Evolutionary conservation across 2,113 vertebrate species (phyloP).

Genomic region (Azemiops feae): DNA sequence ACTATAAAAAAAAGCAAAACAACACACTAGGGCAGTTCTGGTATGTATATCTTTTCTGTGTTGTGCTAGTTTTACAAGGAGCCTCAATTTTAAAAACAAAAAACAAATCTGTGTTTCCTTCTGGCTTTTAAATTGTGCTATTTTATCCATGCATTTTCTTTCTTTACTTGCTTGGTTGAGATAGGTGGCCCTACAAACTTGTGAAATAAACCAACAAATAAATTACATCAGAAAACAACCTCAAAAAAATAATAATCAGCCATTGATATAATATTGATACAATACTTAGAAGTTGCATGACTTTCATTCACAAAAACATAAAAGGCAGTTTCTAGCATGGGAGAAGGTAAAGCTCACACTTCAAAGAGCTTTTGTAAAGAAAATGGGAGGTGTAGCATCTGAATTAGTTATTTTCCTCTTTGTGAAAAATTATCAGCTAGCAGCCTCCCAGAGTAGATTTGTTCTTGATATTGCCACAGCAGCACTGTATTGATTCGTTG

Average conservation of each 20-base stretch:
- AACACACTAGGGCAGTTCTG: background rate
- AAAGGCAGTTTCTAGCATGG: background rate
- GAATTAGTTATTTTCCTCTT: constrained; percentile 2
- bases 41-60: background rate
- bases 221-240: background rate
- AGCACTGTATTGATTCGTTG: constrained; percentile 24
- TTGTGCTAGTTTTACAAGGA: background rate
- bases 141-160: background rate
- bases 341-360: background rate
- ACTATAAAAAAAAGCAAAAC: background rate
- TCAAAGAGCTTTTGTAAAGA: background rate
- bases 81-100: background rate
- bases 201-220: background rate
- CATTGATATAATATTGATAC: background rate
- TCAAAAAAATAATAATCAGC: background rate
- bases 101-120: background rate
- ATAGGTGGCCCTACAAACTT: background rate
- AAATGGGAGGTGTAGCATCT: background rate
- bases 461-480: constrained; percentile 27
- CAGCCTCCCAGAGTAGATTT: constrained; percentile 33
- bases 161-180: background rate
- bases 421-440: constrained; percentile 16
- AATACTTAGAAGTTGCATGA: background rate
- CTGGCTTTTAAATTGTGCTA: background rate
- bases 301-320: background rate